Evolutionary conservation across 2,113 vertebrate genomes (phyloP).

Genomic region (Lophura nycthemera): DNA sequence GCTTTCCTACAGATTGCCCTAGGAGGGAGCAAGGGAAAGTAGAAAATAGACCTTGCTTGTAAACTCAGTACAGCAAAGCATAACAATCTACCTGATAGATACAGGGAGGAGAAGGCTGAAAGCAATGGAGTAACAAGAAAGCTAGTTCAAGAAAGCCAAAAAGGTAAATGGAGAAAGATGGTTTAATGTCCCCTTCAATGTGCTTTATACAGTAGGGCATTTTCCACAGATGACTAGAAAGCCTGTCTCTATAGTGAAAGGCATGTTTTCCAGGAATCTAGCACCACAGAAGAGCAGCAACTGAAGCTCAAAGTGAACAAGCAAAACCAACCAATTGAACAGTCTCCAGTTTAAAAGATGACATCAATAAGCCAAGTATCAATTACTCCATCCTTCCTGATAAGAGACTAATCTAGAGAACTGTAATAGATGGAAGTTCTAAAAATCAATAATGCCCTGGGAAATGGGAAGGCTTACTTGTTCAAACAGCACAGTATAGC

Average conservation of each 20-base stretch:
- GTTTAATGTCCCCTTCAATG: neutral
- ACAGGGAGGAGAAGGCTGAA: neutral
- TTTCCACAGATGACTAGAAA: neutral
- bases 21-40: neutral
- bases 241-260: neutral
- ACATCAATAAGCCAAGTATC: neutral
- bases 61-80: neutral
- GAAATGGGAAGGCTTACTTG: neutral
- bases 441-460: neutral
- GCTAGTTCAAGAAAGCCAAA: neutral
- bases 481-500: neutral
- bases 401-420: neutral
- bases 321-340: neutral
- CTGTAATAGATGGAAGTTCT: neutral
- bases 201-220: neutral
- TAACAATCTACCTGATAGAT: neutral
- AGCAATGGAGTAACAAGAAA: neutral
- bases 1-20: neutral
- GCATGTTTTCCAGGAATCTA: neutral
- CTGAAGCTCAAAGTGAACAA: neutral
- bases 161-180: neutral
- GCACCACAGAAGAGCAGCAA: neutral
- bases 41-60: neutral
- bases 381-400: neutral
- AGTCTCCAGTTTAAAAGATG: neutral